Evolutionary conservation across 2,888 invertebrate genomes (phyloP).

Genomic region (Metacarcinus magister): DNA sequence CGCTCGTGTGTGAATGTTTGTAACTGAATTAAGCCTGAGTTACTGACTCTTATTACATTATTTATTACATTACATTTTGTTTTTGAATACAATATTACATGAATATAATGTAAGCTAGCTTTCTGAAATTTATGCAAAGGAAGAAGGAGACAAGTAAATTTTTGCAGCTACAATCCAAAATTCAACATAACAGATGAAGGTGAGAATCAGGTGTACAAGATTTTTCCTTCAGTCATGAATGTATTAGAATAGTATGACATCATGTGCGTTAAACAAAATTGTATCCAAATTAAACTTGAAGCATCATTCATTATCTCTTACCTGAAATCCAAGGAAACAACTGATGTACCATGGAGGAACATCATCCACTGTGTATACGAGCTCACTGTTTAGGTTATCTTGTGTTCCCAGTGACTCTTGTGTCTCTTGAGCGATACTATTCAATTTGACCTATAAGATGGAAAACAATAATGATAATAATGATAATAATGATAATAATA

Average conservation of each 20-base stretch:
- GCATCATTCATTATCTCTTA: neutral
- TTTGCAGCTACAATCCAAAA: too few relatives aligned
- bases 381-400: neutral
- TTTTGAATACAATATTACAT: too few relatives aligned
- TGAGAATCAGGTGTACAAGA: too few relatives aligned
- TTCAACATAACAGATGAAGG: too few relatives aligned
- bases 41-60: too few relatives aligned
- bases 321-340: neutral
- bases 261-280: neutral
- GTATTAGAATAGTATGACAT: neutral
- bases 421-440: neutral
- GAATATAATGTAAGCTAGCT: too few relatives aligned
- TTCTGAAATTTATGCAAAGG: too few relatives aligned
- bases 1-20: too few relatives aligned
- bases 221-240: neutral
- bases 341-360: slow-evolving; percentile 60
- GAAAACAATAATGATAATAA: neutral
- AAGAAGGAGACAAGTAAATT: too few relatives aligned
- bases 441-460: neutral
- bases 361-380: slow-evolving; percentile 40
- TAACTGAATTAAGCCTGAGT: too few relatives aligned
- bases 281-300: neutral
- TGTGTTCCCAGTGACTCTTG: neutral
- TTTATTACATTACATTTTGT: too few relatives aligned
- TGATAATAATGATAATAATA: too few relatives aligned